Percentiles rank a stretch among this genome's conserved stretches.
Conservation (phyloP, 2,113 vertebrate genomes). For the Cariama cristata region DNA sequence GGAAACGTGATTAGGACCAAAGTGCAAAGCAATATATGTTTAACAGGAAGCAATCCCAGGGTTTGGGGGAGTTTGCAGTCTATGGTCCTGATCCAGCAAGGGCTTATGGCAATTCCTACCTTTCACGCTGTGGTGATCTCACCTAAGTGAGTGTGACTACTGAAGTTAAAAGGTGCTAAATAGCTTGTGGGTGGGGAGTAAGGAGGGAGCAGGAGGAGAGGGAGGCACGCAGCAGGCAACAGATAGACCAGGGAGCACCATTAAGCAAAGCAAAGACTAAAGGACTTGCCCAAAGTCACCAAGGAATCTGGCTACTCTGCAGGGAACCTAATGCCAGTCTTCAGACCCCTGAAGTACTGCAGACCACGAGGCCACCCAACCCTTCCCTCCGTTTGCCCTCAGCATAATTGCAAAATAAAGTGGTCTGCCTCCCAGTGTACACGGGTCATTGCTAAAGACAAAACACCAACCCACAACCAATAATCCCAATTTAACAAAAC, state of each 20-base stretch:
- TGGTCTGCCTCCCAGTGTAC: neutral
- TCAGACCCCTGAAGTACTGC: neutral
- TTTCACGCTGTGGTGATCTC: neutral
- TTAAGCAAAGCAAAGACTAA: neutral
- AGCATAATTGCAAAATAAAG: neutral
- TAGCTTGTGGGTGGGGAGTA: neutral
- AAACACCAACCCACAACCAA: neutral
- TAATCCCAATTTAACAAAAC: neutral
- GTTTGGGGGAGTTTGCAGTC: neutral
- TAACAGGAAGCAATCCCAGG: neutral
- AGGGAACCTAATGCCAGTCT: neutral
- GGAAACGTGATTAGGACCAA: neutral
- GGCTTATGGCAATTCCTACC: neutral
- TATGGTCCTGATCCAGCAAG: neutral
- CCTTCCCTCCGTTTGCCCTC: neutral
- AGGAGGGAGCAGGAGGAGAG: neutral
- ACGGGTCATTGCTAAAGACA: fast-evolving
- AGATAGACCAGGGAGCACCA: neutral
- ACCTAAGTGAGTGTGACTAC: neutral
- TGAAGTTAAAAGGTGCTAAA: neutral
- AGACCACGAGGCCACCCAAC: neutral
- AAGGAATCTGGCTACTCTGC: neutral
- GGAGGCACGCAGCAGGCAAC: neutral
- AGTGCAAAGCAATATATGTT: neutral
- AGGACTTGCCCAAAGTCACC: neutral